phyloP scores from a whole-genome alignment of 2,113 vertebrate species.

The Natator depressus region DNA sequence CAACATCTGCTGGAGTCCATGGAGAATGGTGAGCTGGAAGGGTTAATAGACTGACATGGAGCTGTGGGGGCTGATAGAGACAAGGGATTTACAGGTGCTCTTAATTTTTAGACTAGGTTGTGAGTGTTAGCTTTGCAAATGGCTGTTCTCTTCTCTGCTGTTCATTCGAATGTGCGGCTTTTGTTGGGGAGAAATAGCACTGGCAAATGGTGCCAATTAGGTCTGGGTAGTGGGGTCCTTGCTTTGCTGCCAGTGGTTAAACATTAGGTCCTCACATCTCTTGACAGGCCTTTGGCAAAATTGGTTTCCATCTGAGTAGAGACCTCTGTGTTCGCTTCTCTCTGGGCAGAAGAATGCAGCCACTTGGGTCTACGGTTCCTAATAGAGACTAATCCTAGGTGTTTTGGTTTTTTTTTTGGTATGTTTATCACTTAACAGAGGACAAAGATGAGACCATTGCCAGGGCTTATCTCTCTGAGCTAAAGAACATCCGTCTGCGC shows the following conservation, averaged over 20 bases:
- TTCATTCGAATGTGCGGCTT: neutral
- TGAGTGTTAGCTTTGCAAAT: neutral
- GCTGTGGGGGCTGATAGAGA: neutral
- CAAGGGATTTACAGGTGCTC: conserved; percentile 1
- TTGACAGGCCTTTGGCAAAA: neutral
- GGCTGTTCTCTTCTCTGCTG: conserved; percentile 32
- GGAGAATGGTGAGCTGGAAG: conserved; percentile 86
- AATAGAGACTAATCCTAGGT: fast-evolving
- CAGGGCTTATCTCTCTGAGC: conserved; percentile 88
- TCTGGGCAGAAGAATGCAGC: fast-evolving
- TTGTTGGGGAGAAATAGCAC: neutral
- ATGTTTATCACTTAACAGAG: conserved; percentile 76
- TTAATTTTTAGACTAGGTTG: neutral
- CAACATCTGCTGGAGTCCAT: conserved; percentile 88
- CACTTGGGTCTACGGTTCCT: fast-evolving
- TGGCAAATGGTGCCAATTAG: neutral
- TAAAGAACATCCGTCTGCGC: conserved; percentile 86
- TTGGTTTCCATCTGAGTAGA: neutral
- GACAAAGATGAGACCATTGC: conserved; percentile 93
- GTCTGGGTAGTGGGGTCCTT: neutral
- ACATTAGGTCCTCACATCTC: neutral
- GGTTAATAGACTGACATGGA: conserved; percentile 11
- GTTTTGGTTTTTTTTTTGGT: neutral
- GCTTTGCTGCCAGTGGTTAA: neutral
- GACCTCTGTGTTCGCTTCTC: fast-evolving